Evolutionary conservation across 2,888 invertebrate species (phyloP).

Genomic region (Acanthococcus lagerstroemiae): DNA sequence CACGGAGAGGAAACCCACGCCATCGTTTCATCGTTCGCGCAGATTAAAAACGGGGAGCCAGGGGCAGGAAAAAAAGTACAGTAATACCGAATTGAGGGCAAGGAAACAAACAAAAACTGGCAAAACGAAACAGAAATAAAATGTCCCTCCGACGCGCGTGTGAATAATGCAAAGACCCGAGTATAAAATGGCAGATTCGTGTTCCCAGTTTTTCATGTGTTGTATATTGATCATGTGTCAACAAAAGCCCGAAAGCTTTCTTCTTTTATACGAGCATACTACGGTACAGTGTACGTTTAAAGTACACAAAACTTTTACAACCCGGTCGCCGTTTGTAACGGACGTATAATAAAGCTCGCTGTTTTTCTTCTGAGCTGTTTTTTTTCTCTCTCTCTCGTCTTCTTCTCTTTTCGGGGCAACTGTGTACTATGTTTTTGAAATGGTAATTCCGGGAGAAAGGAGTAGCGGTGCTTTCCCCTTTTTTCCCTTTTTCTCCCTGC

Average conservation of each 20-base stretch:
- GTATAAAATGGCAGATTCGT: slow-evolving; percentile 28
- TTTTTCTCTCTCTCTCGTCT: background rate
- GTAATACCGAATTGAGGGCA: background rate
- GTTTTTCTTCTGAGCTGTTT: background rate
- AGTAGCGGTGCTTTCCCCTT: too few species aligned
- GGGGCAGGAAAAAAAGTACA: background rate
- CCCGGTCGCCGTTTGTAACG: slow-evolving; percentile 12
- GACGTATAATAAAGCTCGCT: slow-evolving; percentile 9
- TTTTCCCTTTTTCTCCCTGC: too few species aligned
- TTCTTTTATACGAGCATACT: slow-evolving; percentile 4
- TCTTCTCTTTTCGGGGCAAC: background rate
- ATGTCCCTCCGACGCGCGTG: slow-evolving; percentile 21
- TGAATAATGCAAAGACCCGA: slow-evolving; percentile 26
- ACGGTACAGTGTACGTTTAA: background rate
- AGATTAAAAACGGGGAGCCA: background rate
- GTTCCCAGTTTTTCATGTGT: slow-evolving; percentile 24
- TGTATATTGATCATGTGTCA: slow-evolving; percentile 29
- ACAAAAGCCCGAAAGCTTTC: slow-evolving; percentile 23
- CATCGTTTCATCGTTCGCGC: too few species aligned
- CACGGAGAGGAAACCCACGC: background rate
- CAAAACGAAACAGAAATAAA: slow-evolving; percentile 24
- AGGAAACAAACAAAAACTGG: background rate
- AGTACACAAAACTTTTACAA: slow-evolving; percentile 24
- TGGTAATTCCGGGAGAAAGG: too few species aligned
- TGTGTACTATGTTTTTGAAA: too few species aligned